Evolutionary conservation across 2,797 vertebrate genomes (phyloP).

Genomic region (Paramormyrops hopkinsi): DNA sequence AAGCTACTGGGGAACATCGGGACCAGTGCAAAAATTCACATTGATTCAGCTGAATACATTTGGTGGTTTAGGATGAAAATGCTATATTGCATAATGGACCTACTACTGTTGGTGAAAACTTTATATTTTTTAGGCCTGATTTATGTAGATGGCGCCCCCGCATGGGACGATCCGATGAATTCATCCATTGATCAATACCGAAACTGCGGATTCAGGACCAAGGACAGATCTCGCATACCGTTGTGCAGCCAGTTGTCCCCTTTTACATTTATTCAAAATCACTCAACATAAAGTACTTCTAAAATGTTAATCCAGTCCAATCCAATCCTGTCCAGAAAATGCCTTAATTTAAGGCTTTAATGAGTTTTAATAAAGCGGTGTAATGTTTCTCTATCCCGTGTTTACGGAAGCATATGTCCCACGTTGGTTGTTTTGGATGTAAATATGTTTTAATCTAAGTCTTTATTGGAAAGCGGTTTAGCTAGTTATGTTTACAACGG

Average conservation of each 20-base stretch:
- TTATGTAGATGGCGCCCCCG: background rate
- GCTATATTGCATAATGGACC: background rate
- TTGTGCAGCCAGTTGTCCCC: background rate
- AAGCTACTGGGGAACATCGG: background rate
- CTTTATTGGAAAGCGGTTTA: background rate
- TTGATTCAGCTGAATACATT: background rate
- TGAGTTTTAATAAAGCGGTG: background rate
- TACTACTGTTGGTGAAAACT: background rate
- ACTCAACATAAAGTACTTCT: background rate
- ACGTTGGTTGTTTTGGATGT: background rate
- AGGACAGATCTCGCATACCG: constrained; percentile 35
- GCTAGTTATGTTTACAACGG: background rate
- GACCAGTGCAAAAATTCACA: background rate
- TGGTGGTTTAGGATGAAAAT: background rate
- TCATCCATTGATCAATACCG: background rate
- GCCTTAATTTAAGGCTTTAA: background rate
- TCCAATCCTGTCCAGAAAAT: background rate
- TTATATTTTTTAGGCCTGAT: background rate
- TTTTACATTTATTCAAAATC: background rate
- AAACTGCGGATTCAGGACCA: constrained; percentile 42
- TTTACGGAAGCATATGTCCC: background rate
- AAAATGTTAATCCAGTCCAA: background rate
- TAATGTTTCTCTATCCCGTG: background rate
- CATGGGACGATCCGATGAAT: background rate
- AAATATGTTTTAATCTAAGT: background rate